phyloP scores from a whole-genome alignment of 2,797 vertebrate genomes.

The Artibeus jamaicensis region DNA sequence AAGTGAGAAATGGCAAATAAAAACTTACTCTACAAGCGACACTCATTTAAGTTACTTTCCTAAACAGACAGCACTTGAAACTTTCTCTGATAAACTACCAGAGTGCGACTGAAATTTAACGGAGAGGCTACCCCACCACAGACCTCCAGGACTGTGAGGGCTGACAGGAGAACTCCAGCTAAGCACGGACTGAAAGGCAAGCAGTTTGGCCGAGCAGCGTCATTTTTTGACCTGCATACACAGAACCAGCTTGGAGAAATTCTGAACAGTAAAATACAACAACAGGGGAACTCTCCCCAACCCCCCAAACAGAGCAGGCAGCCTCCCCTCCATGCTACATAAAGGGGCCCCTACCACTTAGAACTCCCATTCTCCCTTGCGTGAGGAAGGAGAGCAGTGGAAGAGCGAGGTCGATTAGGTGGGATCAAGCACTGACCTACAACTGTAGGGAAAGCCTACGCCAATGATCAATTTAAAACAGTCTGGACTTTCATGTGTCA shows the following conservation, averaged over 20 bases:
- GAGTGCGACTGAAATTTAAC: conserved; percentile 7
- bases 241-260: neutral
- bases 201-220: neutral
- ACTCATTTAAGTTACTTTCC: conserved; percentile 27
- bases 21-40: conserved; percentile 10
- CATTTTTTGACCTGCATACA: neutral
- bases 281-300: neutral
- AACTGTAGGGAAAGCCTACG: neutral
- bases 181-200: neutral
- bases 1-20: neutral
- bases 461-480: neutral
- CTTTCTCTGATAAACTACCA: neutral
- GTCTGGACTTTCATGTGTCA: neutral
- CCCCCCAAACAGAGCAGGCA: neutral
- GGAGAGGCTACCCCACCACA: neutral
- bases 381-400: neutral
- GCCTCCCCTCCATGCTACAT: neutral
- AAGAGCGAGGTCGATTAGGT: neutral
- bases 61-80: neutral
- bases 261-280: neutral
- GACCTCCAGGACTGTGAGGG: neutral
- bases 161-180: neutral
- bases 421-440: neutral
- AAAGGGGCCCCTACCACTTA: neutral
- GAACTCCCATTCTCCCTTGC: neutral